Percentiles rank a stretch among this genome's conserved stretches.
These are phyloP conservation scores for Drosophila arizonae DNA, from an alignment of 1,140 invertebrate species.

Conservation along the genomic window DNA sequence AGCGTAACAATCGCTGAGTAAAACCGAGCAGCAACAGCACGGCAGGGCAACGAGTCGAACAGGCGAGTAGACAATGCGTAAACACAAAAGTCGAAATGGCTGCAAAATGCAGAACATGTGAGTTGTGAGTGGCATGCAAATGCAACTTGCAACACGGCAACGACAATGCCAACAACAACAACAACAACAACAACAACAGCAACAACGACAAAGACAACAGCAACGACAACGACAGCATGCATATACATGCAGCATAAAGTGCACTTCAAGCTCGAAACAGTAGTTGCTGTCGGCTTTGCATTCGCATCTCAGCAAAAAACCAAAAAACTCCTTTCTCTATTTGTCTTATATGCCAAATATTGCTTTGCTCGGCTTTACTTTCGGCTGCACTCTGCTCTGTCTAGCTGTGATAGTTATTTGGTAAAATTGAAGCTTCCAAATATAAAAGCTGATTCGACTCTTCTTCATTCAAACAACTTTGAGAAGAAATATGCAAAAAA, in stretches of 20 bases:
- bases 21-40: conserved; percentile 17
- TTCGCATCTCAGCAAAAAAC: conserved; percentile 14
- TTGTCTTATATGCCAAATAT: conserved; percentile 48
- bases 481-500: too few species aligned
- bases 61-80: conserved; percentile 37
- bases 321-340: conserved; percentile 23
- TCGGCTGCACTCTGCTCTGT: neutral
- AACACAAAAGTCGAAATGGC: conserved; percentile 57
- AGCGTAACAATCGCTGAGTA: conserved; percentile 40
- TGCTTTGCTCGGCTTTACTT: conserved; percentile 20
- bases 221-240: conserved; percentile 12
- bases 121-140: conserved; percentile 75
- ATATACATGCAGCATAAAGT: conserved; percentile 36
- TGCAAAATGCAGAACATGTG: conserved; percentile 53
- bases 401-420: conserved; percentile 30
- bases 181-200: conserved; percentile 13
- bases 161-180: conserved; percentile 13
- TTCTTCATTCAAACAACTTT: neutral
- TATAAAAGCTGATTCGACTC: conserved; percentile 26
- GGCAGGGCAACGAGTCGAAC: conserved; percentile 18
- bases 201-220: neutral
- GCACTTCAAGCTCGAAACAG: conserved; percentile 58
- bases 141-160: conserved; percentile 49
- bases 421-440: conserved; percentile 17
- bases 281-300: conserved; percentile 65